Evolutionary conservation across 2,113 vertebrate species (phyloP).

Genomic region (Crotalus horridus): DNA sequence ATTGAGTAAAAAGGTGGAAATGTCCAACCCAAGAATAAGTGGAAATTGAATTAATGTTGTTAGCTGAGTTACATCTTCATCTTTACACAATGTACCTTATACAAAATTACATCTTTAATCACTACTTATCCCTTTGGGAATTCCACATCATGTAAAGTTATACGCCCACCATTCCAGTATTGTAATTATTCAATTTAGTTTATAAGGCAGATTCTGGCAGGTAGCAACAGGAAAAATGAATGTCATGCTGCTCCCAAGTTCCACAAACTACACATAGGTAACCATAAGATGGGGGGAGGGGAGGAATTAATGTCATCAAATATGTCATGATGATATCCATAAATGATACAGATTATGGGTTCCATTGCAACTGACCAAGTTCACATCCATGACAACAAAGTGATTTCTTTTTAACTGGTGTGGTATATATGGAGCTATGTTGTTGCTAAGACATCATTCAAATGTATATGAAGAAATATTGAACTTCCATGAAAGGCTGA

Average conservation of each 20-base stretch:
- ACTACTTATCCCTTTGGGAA: neutral
- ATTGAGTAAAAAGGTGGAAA: no score
- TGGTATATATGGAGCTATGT: no score
- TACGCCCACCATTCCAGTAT: neutral
- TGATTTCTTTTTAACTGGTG: no score
- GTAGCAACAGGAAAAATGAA: neutral
- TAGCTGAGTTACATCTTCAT: neutral
- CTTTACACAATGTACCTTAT: no score
- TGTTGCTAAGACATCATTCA: no score
- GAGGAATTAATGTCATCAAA: neutral
- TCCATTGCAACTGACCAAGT: neutral
- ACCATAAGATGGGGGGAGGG: neutral
- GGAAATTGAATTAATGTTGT: neutral
- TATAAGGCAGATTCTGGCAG: neutral
- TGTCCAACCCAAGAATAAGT: no score
- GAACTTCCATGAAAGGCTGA: no score
- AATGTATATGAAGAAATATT: no score
- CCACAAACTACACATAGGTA: neutral
- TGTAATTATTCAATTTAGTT: neutral
- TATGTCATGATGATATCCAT: neutral
- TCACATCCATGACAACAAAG: neutral
- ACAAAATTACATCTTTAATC: neutral
- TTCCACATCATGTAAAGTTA: neutral
- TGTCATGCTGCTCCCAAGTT: neutral
- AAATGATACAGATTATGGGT: neutral